Conservation (phyloP, 2,113 vertebrate genomes). For the Cygnus buccinator region DNA sequence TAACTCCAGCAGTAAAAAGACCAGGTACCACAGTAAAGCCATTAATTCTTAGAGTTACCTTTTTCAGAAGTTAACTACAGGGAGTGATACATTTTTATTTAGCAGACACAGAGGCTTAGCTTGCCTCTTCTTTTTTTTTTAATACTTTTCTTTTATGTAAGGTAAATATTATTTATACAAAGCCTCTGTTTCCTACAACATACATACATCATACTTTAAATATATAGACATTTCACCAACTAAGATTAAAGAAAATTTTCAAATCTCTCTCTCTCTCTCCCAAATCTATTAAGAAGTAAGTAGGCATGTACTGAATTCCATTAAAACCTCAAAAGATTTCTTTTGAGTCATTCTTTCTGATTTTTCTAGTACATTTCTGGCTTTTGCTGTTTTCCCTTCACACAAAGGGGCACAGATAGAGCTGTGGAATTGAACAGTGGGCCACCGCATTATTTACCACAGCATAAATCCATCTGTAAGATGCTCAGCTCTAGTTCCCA, state of each 20-base stretch:
- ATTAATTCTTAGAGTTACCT: conserved; percentile 27
- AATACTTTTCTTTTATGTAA: conserved; percentile 19
- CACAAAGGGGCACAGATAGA: neutral
- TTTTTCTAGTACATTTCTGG: neutral
- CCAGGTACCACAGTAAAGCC: conserved; percentile 33
- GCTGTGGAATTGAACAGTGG: neutral
- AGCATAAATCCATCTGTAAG: neutral
- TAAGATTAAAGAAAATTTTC: conserved; percentile 20
- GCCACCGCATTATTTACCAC: neutral
- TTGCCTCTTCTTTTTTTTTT: conserved; percentile 26
- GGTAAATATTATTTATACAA: conserved; percentile 37
- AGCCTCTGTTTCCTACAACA: neutral
- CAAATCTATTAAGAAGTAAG: conserved; percentile 45
- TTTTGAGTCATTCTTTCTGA: neutral
- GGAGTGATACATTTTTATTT: conserved; percentile 45
- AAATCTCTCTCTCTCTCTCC: neutral
- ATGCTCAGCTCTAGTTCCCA: neutral
- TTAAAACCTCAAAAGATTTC: conserved; percentile 32
- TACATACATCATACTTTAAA: neutral
- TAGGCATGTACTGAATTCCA: conserved; percentile 9
- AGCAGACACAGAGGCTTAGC: conserved; percentile 12
- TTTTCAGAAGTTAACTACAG: conserved; percentile 46
- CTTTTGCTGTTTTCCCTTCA: neutral
- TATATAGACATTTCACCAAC: conserved; percentile 40
- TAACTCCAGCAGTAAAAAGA: conserved; percentile 41